A percentile compares a stretch with the other conserved stretches of the same genome.
Conservation (phyloP, 1,140 invertebrate species). For the Drosophila lacteicornis region DNA sequence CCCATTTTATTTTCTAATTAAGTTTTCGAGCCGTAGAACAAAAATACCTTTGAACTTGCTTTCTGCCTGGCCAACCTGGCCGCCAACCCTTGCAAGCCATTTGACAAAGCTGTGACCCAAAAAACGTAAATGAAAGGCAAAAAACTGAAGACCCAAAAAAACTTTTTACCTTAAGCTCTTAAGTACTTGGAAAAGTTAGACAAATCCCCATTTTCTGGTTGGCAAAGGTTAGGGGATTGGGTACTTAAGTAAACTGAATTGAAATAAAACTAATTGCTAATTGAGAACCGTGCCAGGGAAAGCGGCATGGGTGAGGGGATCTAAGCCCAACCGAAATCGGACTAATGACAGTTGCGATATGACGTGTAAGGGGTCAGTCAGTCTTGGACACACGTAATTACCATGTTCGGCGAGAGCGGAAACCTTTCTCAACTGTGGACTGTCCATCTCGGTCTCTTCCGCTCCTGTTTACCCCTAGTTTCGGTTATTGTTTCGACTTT, state of each 20-base stretch:
- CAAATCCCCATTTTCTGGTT: slow-evolving; percentile 35
- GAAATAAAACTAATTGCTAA: slow-evolving; percentile 80
- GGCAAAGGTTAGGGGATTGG: slow-evolving; percentile 27
- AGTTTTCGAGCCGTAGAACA: slow-evolving; percentile 20
- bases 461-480: slow-evolving; percentile 16
- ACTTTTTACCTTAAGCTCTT: slow-evolving; percentile 72
- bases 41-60: slow-evolving; percentile 27
- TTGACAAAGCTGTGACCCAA: slow-evolving; percentile 51
- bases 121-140: slow-evolving; percentile 27
- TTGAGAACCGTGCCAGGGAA: slow-evolving; percentile 44
- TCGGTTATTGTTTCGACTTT: slow-evolving; percentile 58
- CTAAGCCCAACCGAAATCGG: slow-evolving; percentile 19
- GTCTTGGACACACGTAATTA: slow-evolving; percentile 68
- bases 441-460: slow-evolving; percentile 26
- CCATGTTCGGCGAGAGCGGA: slow-evolving; percentile 56
- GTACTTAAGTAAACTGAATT: slow-evolving; percentile 63
- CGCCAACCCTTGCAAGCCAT: slow-evolving; percentile 41
- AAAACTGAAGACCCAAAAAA: slow-evolving; percentile 51
- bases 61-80: slow-evolving; percentile 13
- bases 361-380: slow-evolving; percentile 52
- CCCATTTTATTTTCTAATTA: slow-evolving; percentile 43
- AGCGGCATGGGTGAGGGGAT: not conserved
- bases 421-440: slow-evolving; percentile 59
- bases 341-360: slow-evolving; percentile 47
- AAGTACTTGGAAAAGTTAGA: slow-evolving; percentile 71